Conservation (phyloP, 2,797 vertebrate species). For the Nothura maculosa region DNA sequence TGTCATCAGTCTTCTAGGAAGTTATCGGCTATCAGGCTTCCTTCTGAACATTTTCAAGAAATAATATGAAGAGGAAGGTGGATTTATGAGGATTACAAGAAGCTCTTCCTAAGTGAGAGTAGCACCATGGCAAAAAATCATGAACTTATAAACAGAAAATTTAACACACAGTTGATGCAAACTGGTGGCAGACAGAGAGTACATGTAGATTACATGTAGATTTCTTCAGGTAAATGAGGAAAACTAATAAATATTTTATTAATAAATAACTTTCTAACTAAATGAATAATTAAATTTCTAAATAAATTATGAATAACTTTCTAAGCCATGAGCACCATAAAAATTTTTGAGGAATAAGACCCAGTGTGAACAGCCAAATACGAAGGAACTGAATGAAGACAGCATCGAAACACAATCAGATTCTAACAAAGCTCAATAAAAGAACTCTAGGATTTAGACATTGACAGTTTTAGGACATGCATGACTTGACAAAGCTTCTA, state of each 20-base stretch:
- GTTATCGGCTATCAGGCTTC: neutral
- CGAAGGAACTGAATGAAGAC: neutral
- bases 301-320: neutral
- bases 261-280: neutral
- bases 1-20: neutral
- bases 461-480: neutral
- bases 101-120: neutral
- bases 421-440: neutral
- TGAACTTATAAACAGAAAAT: neutral
- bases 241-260: neutral
- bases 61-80: neutral
- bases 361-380: neutral
- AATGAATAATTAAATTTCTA: neutral
- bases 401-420: neutral
- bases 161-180: neutral
- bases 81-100: neutral
- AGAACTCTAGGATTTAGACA: neutral
- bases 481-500: neutral
- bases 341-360: neutral
- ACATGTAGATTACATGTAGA: neutral
- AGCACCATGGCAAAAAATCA: neutral
- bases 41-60: neutral
- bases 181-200: neutral
- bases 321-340: neutral
- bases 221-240: neutral